Conservation (phyloP, 2,797 vertebrate species). For the Tinamus major region DNA sequence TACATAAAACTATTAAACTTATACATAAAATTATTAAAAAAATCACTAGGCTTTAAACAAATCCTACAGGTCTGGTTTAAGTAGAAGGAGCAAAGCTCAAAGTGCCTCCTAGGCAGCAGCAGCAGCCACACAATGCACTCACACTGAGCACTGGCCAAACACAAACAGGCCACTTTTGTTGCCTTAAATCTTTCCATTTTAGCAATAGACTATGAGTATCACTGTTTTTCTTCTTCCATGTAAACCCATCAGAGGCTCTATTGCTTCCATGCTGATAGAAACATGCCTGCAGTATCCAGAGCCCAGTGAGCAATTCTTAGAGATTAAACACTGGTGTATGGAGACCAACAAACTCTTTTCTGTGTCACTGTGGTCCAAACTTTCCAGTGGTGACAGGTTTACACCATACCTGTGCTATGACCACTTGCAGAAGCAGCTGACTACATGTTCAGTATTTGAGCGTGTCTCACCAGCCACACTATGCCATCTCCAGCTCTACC, state of each 20-base stretch:
- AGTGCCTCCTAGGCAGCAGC: background rate
- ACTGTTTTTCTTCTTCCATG: background rate
- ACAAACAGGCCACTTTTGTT: background rate
- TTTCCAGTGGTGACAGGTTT: background rate
- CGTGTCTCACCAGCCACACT: background rate
- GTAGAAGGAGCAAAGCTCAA: background rate
- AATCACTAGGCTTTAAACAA: background rate
- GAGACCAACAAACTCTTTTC: background rate
- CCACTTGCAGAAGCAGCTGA: background rate
- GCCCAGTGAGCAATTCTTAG: background rate
- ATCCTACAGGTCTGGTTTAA: background rate
- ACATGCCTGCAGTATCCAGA: background rate
- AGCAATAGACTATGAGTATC: background rate
- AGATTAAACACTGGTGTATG: background rate
- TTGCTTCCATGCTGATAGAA: background rate
- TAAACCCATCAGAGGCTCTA: background rate
- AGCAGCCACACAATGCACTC: background rate
- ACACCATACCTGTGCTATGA: rapidly evolving
- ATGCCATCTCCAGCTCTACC: background rate
- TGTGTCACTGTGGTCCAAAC: background rate
- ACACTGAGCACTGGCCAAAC: background rate
- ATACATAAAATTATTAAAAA: background rate
- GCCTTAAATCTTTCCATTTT: background rate
- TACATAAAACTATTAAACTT: background rate
- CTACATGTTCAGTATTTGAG: background rate